Evolutionary conservation across 2,113 vertebrate genomes (phyloP).

Genomic region (Antennarius striatus): DNA sequence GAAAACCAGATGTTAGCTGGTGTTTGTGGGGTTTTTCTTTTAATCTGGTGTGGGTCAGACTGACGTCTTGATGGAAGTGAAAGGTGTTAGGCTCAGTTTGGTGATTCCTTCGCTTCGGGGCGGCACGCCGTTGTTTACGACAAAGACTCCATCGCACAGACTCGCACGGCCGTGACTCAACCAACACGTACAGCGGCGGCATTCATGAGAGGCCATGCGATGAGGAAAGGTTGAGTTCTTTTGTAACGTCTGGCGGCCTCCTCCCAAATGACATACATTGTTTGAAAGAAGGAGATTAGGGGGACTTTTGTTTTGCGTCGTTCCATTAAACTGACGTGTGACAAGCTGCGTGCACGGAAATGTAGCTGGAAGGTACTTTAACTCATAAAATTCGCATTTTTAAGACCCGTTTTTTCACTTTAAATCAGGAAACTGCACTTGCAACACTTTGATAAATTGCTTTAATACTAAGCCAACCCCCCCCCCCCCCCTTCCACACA

Average conservation of each 20-base stretch:
- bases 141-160: background rate
- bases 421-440: background rate
- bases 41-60: too few relatives aligned
- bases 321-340: slow-evolving; percentile 35
- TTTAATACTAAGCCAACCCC: slow-evolving; percentile 59
- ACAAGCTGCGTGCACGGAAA: slow-evolving; percentile 33
- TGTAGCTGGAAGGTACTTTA: slow-evolving; percentile 15
- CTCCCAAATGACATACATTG: slow-evolving; percentile 15
- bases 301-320: slow-evolving; percentile 37
- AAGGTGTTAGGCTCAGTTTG: too few relatives aligned
- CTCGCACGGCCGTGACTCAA: slow-evolving; percentile 16
- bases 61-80: too few relatives aligned
- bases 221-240: slow-evolving; percentile 46
- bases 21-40: too few relatives aligned
- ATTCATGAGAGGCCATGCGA: slow-evolving; percentile 48
- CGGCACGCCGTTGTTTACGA: too few relatives aligned
- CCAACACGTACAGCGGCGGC: slow-evolving; percentile 16
- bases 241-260: slow-evolving; percentile 32
- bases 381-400: background rate
- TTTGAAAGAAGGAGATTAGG: slow-evolving; percentile 22
- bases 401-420: slow-evolving; percentile 10
- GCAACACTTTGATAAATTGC: slow-evolving; percentile 52
- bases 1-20: too few relatives aligned
- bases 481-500: background rate
- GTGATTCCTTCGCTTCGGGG: too few relatives aligned